Evolutionary conservation across 2,888 invertebrate genomes (phyloP).

Genomic region (Eumerus sabulonum): DNA sequence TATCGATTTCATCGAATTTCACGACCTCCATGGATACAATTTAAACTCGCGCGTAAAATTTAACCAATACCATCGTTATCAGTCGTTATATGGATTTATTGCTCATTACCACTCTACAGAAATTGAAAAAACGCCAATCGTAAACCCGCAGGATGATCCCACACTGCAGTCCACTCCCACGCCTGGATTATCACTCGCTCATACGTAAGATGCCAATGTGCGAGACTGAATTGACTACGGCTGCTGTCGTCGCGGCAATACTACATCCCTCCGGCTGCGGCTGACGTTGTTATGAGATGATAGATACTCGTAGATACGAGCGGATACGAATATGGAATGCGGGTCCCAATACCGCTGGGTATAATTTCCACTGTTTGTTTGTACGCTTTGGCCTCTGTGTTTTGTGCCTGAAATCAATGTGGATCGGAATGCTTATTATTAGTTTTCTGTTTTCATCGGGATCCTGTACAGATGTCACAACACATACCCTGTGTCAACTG

Average conservation of each 20-base stretch:
- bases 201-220: slow-evolving; percentile 46
- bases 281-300: slow-evolving; percentile 59
- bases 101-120: too few species aligned
- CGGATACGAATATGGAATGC: slow-evolving; percentile 54
- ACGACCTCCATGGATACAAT: too few species aligned
- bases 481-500: too few species aligned
- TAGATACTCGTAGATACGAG: slow-evolving; percentile 1
- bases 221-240: slow-evolving; percentile 36
- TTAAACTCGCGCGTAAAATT: too few species aligned
- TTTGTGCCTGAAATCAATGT: background rate
- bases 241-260: slow-evolving; percentile 13
- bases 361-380: slow-evolving; percentile 31
- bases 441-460: background rate
- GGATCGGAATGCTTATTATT: slow-evolving; percentile 11
- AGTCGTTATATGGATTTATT: too few species aligned
- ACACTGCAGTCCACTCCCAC: slow-evolving; percentile 42
- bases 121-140: too few species aligned
- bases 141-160: too few species aligned
- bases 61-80: too few species aligned
- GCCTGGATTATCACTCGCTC: slow-evolving; percentile 48
- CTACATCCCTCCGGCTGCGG: slow-evolving; percentile 45
- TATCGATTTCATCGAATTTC: too few species aligned
- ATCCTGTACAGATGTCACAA: slow-evolving; percentile 2
- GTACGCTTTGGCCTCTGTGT: slow-evolving; percentile 21
- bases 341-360: slow-evolving; percentile 51